phyloP scores from a whole-genome alignment of 2,113 vertebrate genomes.

The Solenodon paradoxus region DNA sequence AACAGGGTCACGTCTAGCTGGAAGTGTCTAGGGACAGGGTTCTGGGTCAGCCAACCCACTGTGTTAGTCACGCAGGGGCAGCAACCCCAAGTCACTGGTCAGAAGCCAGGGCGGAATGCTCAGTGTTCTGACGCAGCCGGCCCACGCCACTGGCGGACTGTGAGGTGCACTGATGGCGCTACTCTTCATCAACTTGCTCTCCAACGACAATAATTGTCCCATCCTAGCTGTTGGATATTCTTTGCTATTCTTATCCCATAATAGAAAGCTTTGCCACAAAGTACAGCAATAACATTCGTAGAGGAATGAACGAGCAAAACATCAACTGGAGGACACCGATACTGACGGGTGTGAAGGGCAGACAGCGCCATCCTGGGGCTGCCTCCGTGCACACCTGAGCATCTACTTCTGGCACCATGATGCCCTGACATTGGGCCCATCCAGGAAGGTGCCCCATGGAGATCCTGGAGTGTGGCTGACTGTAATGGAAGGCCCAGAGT shows the following conservation, averaged over 20 bases:
- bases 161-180: too few species aligned
- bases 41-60: background rate
- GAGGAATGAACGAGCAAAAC: background rate
- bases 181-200: background rate
- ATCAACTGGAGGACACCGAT: too few species aligned
- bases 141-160: too few species aligned
- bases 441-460: background rate
- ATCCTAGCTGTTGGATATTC: background rate
- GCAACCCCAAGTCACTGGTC: too few species aligned
- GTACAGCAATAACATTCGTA: background rate
- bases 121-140: too few species aligned
- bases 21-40: background rate
- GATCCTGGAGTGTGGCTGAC: background rate
- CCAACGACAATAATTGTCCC: background rate
- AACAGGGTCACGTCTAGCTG: background rate
- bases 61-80: background rate
- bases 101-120: too few species aligned
- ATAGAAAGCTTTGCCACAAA: background rate
- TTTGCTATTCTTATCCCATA: background rate
- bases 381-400: accelerated
- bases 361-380: background rate
- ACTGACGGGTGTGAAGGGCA: background rate
- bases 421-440: background rate
- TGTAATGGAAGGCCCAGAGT: background rate
- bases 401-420: background rate